These are phyloP conservation scores for Gnatocerus cornutus DNA, from an alignment of 2,888 invertebrate species.

Conservation along the genomic window DNA sequence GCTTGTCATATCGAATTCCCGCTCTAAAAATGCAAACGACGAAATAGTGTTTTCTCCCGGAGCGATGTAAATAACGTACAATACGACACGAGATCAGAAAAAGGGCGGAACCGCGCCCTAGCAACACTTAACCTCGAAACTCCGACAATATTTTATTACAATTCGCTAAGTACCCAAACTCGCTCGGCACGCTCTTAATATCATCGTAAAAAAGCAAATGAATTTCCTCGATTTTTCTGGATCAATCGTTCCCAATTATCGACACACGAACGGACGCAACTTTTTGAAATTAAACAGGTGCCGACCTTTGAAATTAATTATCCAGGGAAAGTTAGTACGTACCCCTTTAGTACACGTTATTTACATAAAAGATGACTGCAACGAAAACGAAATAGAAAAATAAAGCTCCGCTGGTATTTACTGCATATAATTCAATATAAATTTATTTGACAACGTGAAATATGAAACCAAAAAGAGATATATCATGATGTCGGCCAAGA, in stretches of 20 bases:
- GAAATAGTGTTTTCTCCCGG: slow-evolving; percentile 14
- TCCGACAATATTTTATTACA: slow-evolving; percentile 15
- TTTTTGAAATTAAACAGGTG: slow-evolving; percentile 23
- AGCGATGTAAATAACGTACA: slow-evolving; percentile 15
- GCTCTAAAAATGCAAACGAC: slow-evolving; percentile 22
- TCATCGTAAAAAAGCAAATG: no score
- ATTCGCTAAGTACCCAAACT: slow-evolving; percentile 17
- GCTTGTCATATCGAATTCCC: slow-evolving; percentile 14
- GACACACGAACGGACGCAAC: slow-evolving; percentile 3
- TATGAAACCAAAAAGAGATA: slow-evolving; percentile 41
- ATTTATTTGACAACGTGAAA: slow-evolving; percentile 49
- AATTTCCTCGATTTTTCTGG: slow-evolving; percentile 5
- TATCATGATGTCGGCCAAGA: slow-evolving; percentile 30
- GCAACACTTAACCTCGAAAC: slow-evolving; percentile 11
- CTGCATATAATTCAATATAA: slow-evolving; percentile 48
- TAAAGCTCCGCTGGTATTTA: slow-evolving; percentile 33
- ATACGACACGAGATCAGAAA: not conserved
- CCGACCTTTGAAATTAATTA: slow-evolving; percentile 16
- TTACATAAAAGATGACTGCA: slow-evolving; percentile 1
- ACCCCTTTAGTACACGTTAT: not conserved
- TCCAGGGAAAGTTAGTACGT: not conserved
- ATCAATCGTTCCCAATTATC: slow-evolving; percentile 19
- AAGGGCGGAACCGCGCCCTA: not conserved
- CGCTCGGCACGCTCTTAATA: no score
- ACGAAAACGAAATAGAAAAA: slow-evolving; percentile 28